These are phyloP conservation scores for Fulmarus glacialis DNA, from an alignment of 2,113 vertebrate species.

Conservation along the genomic window DNA sequence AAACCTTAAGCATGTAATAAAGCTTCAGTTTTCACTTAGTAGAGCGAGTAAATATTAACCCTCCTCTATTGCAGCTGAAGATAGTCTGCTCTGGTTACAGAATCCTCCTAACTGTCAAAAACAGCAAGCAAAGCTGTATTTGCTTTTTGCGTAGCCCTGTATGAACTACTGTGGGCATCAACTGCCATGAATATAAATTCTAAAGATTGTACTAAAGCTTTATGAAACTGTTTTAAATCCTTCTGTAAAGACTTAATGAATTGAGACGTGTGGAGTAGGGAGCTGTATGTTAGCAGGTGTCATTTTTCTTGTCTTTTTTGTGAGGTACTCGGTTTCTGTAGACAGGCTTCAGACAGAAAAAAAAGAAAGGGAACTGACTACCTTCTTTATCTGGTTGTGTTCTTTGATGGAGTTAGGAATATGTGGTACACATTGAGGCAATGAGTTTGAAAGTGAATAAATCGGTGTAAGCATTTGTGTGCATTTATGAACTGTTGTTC, in stretches of 20 bases:
- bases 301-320: neutral
- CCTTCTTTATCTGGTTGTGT: neutral
- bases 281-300: neutral
- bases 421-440: neutral
- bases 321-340: neutral
- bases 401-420: neutral
- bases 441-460: neutral
- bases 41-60: neutral
- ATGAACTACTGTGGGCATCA: neutral
- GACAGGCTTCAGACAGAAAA: neutral
- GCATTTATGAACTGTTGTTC: neutral
- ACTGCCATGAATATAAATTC: neutral
- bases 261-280: neutral
- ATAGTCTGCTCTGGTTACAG: neutral
- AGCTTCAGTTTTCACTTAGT: neutral
- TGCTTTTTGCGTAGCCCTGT: neutral
- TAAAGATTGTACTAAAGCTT: neutral
- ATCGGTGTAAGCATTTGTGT: neutral
- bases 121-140: neutral
- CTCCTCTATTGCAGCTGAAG: neutral
- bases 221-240: neutral
- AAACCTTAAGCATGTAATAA: neutral
- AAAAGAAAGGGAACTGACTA: neutral
- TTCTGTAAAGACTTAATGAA: constrained; percentile 9
- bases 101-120: neutral